Conservation (phyloP, 2,797 vertebrate species). For the Eulemur mongoz region DNA sequence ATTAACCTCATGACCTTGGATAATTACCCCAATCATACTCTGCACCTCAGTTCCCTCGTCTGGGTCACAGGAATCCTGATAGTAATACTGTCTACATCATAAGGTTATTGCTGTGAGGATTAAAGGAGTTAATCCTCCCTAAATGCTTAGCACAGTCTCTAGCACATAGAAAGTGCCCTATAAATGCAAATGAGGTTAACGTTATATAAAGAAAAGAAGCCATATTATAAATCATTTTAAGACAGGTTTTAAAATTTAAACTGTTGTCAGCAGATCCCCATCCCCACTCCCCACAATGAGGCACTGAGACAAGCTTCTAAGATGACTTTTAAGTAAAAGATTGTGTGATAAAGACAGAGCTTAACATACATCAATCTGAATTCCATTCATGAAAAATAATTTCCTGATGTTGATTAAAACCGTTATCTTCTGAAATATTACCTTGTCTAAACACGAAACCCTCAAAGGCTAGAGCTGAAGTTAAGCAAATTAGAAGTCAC, state of each 20-base stretch:
- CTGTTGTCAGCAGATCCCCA: background rate
- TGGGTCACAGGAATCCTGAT: background rate
- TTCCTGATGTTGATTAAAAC: background rate
- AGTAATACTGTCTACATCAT: background rate
- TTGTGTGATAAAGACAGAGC: background rate
- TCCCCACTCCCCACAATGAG: background rate
- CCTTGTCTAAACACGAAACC: background rate
- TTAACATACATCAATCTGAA: background rate
- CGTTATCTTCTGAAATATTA: background rate
- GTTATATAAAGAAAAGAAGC: constrained; percentile 6
- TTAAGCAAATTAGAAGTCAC: background rate
- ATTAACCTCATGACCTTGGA: background rate
- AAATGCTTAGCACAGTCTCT: background rate
- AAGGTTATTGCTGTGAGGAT: background rate
- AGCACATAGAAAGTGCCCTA: background rate
- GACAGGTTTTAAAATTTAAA: background rate
- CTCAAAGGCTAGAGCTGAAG: background rate
- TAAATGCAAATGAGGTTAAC: constrained; percentile 37
- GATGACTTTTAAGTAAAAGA: constrained; percentile 6
- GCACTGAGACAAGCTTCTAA: background rate
- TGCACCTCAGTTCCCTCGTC: background rate
- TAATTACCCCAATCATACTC: background rate
- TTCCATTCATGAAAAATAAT: background rate
- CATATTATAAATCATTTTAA: background rate
- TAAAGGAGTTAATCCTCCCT: background rate